A percentile compares a stretch with the other conserved stretches of the same genome.
These are phyloP conservation scores for Pectinophora gossypiella DNA, from an alignment of 1,140 invertebrate species.

Conservation along the genomic window DNA sequence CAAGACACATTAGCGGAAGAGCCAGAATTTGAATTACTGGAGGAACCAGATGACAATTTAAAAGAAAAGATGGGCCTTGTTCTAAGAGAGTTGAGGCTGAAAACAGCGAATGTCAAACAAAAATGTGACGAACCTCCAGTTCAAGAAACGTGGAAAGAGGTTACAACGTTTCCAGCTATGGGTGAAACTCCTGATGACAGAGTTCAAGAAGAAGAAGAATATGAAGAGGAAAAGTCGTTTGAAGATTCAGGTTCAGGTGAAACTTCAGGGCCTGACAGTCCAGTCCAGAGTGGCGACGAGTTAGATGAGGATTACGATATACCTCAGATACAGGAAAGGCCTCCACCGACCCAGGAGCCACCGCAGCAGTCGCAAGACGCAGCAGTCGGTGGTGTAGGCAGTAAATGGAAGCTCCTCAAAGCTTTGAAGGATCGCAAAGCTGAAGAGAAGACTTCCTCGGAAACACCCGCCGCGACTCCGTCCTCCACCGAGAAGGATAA, in stretches of 20 bases:
- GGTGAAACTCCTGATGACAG: constrained; percentile 30
- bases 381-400: constrained; percentile 83
- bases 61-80: constrained; percentile 88
- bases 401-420: constrained; percentile 93
- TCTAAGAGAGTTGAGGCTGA: constrained; percentile 82
- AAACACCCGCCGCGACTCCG: constrained; percentile 79
- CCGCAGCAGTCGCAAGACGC: constrained; percentile 73
- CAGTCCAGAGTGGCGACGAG: constrained; percentile 82
- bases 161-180: constrained; percentile 62
- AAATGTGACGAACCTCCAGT: constrained; percentile 64
- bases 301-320: constrained; percentile 77
- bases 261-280: constrained; percentile 91
- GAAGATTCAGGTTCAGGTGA: constrained; percentile 83
- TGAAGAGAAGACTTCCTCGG: constrained; percentile 84
- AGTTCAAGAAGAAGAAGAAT: constrained; percentile 42
- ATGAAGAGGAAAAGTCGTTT: constrained; percentile 66
- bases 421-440: constrained; percentile 92
- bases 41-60: constrained; percentile 81
- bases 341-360: constrained; percentile 42
- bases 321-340: constrained; percentile 77
- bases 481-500: constrained; percentile 80
- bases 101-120: constrained; percentile 74
- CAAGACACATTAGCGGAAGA: constrained; percentile 78
- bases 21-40: constrained; percentile 68
- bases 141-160: constrained; percentile 65